phyloP scores from a whole-genome alignment of 2,888 invertebrate species.

The Campoplex nolae region DNA sequence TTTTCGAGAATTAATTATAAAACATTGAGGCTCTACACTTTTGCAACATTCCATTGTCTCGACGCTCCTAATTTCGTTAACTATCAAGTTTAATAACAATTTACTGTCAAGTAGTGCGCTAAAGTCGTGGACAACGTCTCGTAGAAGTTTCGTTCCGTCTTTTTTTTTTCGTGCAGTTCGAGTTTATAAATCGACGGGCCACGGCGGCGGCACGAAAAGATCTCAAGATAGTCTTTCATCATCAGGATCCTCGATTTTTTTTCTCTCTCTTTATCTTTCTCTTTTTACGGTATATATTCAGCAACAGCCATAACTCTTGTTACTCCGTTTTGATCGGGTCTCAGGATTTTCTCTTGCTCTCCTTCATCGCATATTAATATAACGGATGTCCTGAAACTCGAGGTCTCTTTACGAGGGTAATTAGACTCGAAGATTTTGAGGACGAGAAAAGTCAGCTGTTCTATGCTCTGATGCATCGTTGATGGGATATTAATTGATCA shows the following conservation, averaged over 20 bases:
- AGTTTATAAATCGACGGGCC: slow-evolving; percentile 62
- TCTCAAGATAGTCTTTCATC: slow-evolving; percentile 62
- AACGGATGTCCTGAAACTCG: not conserved
- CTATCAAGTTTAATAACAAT: not conserved
- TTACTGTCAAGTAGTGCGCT: slow-evolving; percentile 7
- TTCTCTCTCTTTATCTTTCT: slow-evolving; percentile 1
- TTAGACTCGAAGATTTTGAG: not conserved
- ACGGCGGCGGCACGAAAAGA: slow-evolving; percentile 40
- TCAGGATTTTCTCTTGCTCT: slow-evolving; percentile 43
- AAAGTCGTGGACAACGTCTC: not conserved
- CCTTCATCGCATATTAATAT: not conserved
- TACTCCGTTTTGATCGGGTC: slow-evolving; percentile 64
- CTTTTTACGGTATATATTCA: slow-evolving; percentile 46
- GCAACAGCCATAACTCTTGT: slow-evolving; percentile 62
- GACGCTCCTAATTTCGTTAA: not conserved
- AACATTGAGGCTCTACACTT: not conserved
- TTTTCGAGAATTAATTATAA: not conserved
- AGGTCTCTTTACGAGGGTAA: not conserved
- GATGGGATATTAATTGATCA: not conserved
- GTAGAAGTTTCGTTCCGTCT: not conserved
- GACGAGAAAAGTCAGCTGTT: not conserved
- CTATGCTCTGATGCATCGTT: not conserved
- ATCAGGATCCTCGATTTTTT: slow-evolving; percentile 41
- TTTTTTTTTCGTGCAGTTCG: slow-evolving; percentile 7
- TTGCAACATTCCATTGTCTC: not conserved